Percentiles rank a stretch among this genome's conserved stretches.
These are phyloP conservation scores for Bombyx huttoni DNA, from an alignment of 2,888 invertebrate genomes.

Conservation along the genomic window DNA sequence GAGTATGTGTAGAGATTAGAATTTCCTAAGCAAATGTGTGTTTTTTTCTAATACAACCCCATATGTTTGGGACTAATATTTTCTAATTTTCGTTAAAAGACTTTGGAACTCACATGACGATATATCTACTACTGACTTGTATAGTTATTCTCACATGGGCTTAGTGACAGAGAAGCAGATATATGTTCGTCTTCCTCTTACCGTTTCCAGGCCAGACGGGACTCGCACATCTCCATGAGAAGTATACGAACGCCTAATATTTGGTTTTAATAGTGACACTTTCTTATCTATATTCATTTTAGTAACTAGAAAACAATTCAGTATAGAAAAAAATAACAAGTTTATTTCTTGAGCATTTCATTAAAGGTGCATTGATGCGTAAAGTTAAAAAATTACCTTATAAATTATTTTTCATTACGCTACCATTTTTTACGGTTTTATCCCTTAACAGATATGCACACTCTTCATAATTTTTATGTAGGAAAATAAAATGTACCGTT, in stretches of 20 bases:
- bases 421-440: no score
- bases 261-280: neutral
- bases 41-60: slow-evolving; percentile 22
- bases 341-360: no score
- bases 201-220: slow-evolving; percentile 13
- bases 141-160: slow-evolving; percentile 26
- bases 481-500: no score
- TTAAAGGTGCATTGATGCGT: no score
- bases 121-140: neutral
- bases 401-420: no score
- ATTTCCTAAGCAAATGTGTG: slow-evolving; percentile 66
- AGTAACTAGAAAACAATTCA: no score
- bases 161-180: slow-evolving; percentile 19
- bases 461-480: no score
- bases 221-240: slow-evolving; percentile 16
- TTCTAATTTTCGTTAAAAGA: neutral
- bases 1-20: slow-evolving; percentile 73
- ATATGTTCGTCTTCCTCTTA: slow-evolving; percentile 15
- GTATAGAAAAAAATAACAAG: no score
- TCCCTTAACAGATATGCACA: no score
- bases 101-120: neutral
- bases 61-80: slow-evolving; percentile 20
- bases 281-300: no score
- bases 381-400: no score
- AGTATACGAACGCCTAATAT: neutral